Conservation (phyloP, 1,140 invertebrate genomes). For the Listronotus oregonensis region DNA sequence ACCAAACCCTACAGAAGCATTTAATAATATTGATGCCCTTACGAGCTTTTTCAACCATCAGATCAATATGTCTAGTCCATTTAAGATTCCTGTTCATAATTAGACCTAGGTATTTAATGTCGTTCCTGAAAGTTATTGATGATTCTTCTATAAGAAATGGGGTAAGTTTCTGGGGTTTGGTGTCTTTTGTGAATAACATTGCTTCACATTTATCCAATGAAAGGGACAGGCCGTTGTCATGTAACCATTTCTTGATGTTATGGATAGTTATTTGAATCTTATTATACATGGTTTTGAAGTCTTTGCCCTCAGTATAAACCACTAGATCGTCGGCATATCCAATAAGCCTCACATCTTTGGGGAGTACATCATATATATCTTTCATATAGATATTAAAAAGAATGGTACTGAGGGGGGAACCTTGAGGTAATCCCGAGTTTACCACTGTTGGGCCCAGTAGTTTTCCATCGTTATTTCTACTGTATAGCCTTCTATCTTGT, state of each 20-base stretch:
- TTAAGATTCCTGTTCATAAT: conserved; percentile 21
- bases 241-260: conserved; percentile 14
- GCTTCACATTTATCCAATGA: conserved; percentile 23
- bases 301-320: conserved; percentile 9
- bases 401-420: conserved; percentile 24
- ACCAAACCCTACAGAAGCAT: conserved; percentile 26
- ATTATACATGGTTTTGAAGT: neutral
- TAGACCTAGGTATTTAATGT: conserved; percentile 30
- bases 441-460: conserved; percentile 7
- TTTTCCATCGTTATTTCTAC: conserved; percentile 9
- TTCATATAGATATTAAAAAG: conserved; percentile 31
- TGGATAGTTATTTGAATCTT: conserved; percentile 13
- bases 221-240: conserved; percentile 8
- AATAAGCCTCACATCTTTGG: conserved; percentile 6
- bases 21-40: conserved; percentile 35
- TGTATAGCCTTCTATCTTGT: neutral
- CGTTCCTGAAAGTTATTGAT: neutral
- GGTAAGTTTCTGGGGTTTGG: neutral
- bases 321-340: conserved; percentile 31
- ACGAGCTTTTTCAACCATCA: conserved; percentile 14
- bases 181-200: conserved; percentile 20
- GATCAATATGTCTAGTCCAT: conserved; percentile 28
- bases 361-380: conserved; percentile 3
- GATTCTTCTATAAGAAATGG: neutral
- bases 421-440: conserved; percentile 20